phyloP scores from a whole-genome alignment of 1,140 invertebrate genomes.

The Branchinecta lindahli region DNA sequence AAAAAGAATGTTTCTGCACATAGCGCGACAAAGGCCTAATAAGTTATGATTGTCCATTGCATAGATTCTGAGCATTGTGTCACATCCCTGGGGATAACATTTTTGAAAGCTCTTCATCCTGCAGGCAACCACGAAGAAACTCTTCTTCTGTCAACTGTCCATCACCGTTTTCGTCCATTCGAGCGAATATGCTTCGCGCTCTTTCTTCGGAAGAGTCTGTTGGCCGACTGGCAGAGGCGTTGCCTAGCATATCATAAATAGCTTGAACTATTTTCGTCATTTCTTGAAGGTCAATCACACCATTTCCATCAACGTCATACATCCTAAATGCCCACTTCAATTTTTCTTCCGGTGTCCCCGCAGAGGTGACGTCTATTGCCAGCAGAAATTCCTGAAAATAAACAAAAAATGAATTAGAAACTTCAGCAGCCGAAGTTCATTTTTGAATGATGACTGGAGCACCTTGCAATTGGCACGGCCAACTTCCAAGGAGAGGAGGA shows the following conservation, averaged over 20 bases:
- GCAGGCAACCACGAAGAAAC: constrained; percentile 95
- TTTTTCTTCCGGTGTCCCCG: constrained; percentile 93
- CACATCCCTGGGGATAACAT: constrained; percentile 64
- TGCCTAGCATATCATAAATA: constrained; percentile 96
- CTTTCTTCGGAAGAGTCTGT: constrained; percentile 86
- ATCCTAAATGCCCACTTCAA: constrained; percentile 98
- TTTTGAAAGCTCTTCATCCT: constrained; percentile 91
- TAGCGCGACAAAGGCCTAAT: too few relatives aligned
- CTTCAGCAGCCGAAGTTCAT: too few relatives aligned
- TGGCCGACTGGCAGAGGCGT: constrained; percentile 78
- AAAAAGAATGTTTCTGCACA: too few relatives aligned
- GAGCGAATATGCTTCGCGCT: constrained; percentile 95
- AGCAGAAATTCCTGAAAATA: constrained; percentile 76
- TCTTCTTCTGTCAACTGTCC: constrained; percentile 95
- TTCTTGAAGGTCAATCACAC: constrained; percentile 88
- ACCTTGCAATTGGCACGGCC: too few relatives aligned
- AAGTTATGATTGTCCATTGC: not conserved
- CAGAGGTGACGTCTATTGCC: constrained; percentile 95
- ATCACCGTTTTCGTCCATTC: constrained; percentile 98
- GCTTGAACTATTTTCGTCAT: constrained; percentile 54
- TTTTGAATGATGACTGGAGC: too few relatives aligned
- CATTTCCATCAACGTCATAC: constrained; percentile 99
- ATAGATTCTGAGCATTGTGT: not conserved
- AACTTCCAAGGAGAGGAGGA: too few relatives aligned
- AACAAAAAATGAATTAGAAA: not conserved